A percentile compares a stretch with the other conserved stretches of the same genome.
Conservation (phyloP, 92 coral and sea anemone genomes). For the Blastomussa wellsi region DNA sequence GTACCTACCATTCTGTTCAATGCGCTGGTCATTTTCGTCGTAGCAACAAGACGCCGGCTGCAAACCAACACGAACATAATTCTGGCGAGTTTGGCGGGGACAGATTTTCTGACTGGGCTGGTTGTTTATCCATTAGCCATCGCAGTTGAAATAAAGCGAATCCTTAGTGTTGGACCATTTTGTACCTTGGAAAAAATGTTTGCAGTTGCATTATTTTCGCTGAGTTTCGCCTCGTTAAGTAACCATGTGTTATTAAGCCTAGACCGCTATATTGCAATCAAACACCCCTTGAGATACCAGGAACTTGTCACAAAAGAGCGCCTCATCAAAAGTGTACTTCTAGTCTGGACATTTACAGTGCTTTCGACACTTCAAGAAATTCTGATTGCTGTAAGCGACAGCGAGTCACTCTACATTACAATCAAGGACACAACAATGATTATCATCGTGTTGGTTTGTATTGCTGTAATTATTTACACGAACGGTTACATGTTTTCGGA, state of each 20-base stretch:
- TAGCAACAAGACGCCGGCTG: neutral
- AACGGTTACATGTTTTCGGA: neutral
- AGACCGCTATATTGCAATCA: constrained; percentile 10
- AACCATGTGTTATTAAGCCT: neutral
- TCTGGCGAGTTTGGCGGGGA: neutral
- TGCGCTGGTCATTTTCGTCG: neutral
- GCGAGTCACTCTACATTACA: too few relatives aligned
- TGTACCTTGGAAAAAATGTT: neutral
- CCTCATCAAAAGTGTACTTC: neutral
- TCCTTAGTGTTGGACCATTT: constrained; percentile 6
- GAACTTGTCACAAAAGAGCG: constrained; percentile 17
- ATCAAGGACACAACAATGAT: too few relatives aligned
- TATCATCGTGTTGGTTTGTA: neutral
- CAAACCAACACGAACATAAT: neutral
- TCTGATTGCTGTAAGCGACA: neutral
- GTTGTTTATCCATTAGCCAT: neutral
- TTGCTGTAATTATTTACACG: neutral
- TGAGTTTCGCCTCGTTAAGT: neutral
- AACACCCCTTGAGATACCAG: constrained; percentile 8
- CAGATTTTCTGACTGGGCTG: neutral
- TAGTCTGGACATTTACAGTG: neutral
- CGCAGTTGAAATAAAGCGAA: neutral
- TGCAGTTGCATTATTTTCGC: too few relatives aligned
- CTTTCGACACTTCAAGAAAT: neutral
- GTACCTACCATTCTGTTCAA: neutral